Conservation (phyloP, 2,113 vertebrate genomes). For the Rousettus leschenaultii region DNA sequence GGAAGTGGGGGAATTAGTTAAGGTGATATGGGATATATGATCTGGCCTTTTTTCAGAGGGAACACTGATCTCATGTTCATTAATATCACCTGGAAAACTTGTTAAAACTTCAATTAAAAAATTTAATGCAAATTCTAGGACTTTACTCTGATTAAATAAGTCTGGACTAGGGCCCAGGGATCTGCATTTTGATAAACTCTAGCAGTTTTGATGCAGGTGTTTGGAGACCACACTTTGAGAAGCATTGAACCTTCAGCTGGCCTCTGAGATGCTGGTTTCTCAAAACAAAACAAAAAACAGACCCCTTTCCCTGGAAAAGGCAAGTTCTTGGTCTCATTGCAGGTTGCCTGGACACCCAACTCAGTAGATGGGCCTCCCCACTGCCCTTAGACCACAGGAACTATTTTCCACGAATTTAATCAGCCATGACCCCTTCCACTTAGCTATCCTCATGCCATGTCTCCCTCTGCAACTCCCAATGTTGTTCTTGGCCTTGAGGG, state of each 20-base stretch:
- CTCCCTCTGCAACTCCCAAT: neutral
- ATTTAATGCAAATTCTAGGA: neutral
- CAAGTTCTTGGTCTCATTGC: neutral
- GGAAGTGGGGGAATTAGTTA: too few species aligned
- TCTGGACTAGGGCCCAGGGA: neutral
- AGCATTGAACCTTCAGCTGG: neutral
- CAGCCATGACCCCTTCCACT: neutral
- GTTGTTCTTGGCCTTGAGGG: neutral
- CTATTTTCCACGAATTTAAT: neutral
- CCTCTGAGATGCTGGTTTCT: neutral
- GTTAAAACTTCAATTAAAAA: neutral
- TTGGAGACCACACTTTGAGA: neutral
- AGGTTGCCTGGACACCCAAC: neutral
- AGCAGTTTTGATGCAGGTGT: neutral
- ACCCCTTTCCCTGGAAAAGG: neutral
- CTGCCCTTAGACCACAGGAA: neutral
- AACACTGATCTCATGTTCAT: neutral
- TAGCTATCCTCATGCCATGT: neutral
- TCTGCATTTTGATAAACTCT: neutral
- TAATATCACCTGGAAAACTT: neutral
- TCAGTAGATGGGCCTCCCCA: neutral
- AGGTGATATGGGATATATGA: neutral
- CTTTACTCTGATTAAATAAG: neutral
- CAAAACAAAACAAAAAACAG: neutral
- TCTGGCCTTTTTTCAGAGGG: neutral